A percentile compares a stretch with the other conserved stretches of the same genome.
Evolutionary conservation across 1,140 invertebrate species (phyloP).

Genomic region (Portunus trituberculatus): DNA sequence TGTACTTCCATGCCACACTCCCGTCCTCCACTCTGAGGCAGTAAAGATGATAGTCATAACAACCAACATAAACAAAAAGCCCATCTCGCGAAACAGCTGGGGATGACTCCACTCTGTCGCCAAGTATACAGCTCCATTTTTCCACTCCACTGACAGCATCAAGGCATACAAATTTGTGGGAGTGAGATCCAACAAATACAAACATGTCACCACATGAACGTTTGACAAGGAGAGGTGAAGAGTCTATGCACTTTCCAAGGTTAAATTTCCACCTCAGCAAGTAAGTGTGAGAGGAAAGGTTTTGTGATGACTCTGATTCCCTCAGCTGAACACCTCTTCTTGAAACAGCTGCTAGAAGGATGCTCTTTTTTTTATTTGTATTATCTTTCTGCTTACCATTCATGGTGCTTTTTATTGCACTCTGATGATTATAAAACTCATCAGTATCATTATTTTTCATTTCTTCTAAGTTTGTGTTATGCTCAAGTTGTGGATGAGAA

Average conservation of each 20-base stretch:
- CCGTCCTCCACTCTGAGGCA: conserved; percentile 52
- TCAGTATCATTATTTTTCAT: background rate
- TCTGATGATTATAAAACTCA: background rate
- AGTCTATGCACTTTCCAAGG: conserved; percentile 65
- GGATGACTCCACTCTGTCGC: conserved; percentile 63
- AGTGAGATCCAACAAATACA: conserved; percentile 62
- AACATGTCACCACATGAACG: background rate
- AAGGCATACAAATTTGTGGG: conserved; percentile 57
- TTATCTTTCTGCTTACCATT: background rate
- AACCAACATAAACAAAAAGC: conserved; percentile 55
- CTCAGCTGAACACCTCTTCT: conserved; percentile 38
- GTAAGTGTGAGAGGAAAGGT: background rate
- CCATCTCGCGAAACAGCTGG: conserved; percentile 52
- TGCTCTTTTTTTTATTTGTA: background rate
- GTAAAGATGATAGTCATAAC: conserved; percentile 56
- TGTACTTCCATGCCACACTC: conserved; percentile 53
- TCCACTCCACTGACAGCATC: conserved; percentile 36
- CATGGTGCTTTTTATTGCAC: background rate
- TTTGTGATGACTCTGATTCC: background rate
- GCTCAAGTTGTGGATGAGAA: background rate
- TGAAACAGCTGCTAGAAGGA: conserved; percentile 37
- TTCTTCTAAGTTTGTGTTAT: background rate
- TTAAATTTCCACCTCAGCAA: conserved; percentile 57
- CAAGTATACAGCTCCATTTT: conserved; percentile 48
- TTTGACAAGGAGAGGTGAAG: conserved; percentile 59